Percentiles rank a stretch among this genome's conserved stretches.
Conservation (phyloP, 2,888 invertebrate species). For the Leucophora obtusa region DNA sequence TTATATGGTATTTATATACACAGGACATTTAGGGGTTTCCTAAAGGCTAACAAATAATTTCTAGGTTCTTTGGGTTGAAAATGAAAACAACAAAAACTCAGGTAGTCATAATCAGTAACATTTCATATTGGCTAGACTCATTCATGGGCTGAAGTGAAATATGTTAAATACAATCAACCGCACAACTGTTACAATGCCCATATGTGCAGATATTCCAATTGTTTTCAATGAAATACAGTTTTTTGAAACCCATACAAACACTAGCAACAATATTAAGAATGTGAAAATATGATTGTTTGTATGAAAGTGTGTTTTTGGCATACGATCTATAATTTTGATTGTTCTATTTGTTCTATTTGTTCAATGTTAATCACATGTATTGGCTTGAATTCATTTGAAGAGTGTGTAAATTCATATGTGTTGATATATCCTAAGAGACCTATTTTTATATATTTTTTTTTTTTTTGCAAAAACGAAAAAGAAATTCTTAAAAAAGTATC, state of each 20-base stretch:
- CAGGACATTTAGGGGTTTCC: constrained; percentile 53
- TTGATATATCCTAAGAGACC: constrained; percentile 36
- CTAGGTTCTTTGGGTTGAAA: constrained; percentile 13
- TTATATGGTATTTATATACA: constrained; percentile 18
- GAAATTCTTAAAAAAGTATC: constrained; percentile 54
- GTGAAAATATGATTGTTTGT: constrained; percentile 5
- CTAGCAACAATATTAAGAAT: constrained; percentile 28
- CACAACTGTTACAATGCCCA: constrained; percentile 60
- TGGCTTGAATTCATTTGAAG: not conserved
- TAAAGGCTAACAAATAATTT: constrained; percentile 20
- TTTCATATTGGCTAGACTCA: constrained; percentile 6
- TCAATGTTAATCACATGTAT: constrained; percentile 15
- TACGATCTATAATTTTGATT: constrained; percentile 26
- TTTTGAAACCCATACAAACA: constrained; percentile 27
- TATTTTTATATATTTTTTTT: too few species aligned
- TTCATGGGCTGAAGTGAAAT: constrained; percentile 17
- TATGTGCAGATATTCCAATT: constrained; percentile 57
- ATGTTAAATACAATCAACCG: constrained; percentile 39
- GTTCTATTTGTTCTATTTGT: constrained; percentile 1
- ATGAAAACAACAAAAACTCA: constrained; percentile 47
- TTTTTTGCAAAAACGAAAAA: constrained; percentile 31
- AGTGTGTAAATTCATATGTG: constrained; percentile 8
- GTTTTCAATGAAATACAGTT: constrained; percentile 14
- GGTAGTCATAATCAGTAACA: constrained; percentile 35
- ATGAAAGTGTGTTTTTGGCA: constrained; percentile 7